Base-by-base conservation (phyloP, 2,888 invertebrate genomes). In the Drosophila paracracens region DNA sequence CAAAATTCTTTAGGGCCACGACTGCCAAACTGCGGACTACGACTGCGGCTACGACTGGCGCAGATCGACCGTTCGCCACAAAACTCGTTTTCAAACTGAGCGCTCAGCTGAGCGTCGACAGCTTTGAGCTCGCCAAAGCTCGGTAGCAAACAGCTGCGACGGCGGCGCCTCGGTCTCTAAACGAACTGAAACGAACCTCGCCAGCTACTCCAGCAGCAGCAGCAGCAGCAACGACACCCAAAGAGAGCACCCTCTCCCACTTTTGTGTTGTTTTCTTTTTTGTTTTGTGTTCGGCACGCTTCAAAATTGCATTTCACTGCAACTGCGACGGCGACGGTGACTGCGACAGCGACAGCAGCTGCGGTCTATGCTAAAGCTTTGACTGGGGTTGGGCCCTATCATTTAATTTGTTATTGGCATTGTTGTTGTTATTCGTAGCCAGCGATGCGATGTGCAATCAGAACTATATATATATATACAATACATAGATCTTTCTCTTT, bases 51-150 rank as follows among this genome's bases (percentile, higher is more conserved):
- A 63, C 82, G 78, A 70, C 74, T 74, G 74, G 81, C 83, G 87
- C 69, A 70, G 73, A 83, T 82, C 84, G 79, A 83, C 91, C 87
- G 79, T 76, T 83, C 88, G 81, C 81, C 79, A 83, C 83, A 87
- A 88, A 91, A 89, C 91, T 91, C 86, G 92, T 91, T 91, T 89
- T 82, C 70, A 90, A 81, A 91, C 91, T 91, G 82, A 90, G 77
- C 70, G 69, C 78, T 76, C 82, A 73, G 81, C 71, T 73, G 84
- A 72, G 75, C 72, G 61, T n/a, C 62, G 35, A 27, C 65, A 67
- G 80, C 76, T 78, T 78, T 75, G 75, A 67, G 74, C 70, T 60
- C 60, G 36, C 16, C 53, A 68, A 79, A 86, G 82, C 79, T 79
- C 76, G 58, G 80, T 72, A 59, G 76, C 83, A 66, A 63, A 65